These are phyloP conservation scores for Acanthisitta chloris DNA, from an alignment of 2,113 vertebrate species.

Conservation along the genomic window DNA sequence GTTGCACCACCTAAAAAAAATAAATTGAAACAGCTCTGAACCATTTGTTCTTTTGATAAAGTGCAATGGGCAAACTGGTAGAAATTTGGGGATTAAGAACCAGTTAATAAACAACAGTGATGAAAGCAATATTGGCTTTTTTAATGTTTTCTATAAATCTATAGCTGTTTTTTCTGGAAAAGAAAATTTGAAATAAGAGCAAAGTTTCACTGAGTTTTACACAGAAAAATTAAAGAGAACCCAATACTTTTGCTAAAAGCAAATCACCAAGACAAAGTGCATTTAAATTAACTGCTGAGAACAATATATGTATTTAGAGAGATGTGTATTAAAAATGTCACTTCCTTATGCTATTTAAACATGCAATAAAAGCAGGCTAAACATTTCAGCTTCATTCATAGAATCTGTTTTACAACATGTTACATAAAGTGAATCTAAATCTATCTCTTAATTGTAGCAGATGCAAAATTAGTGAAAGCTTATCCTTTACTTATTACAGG, in stretches of 20 bases:
- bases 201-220: not conserved
- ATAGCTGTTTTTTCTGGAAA: not conserved
- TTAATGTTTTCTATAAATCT: not conserved
- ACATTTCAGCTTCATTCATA: not conserved
- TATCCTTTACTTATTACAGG: conserved; percentile 28
- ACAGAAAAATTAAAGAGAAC: not conserved
- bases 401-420: not conserved
- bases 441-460: conserved; percentile 36
- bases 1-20: not conserved
- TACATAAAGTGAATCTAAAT: conserved; percentile 24
- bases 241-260: not conserved
- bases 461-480: conserved; percentile 53
- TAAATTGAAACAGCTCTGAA: not conserved
- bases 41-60: not conserved
- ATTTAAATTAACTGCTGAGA: not conserved
- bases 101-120: not conserved
- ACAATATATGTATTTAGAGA: not conserved
- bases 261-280: not conserved
- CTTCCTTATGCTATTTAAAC: not conserved
- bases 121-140: not conserved
- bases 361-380: conserved; percentile 9
- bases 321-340: not conserved
- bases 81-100: not conserved
- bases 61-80: not conserved
- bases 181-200: not conserved